Percentiles rank a stretch among this genome's conserved stretches.
These are phyloP conservation scores for Rhipidura dahli DNA, from an alignment of 2,113 vertebrate genomes.

Conservation along the genomic window DNA sequence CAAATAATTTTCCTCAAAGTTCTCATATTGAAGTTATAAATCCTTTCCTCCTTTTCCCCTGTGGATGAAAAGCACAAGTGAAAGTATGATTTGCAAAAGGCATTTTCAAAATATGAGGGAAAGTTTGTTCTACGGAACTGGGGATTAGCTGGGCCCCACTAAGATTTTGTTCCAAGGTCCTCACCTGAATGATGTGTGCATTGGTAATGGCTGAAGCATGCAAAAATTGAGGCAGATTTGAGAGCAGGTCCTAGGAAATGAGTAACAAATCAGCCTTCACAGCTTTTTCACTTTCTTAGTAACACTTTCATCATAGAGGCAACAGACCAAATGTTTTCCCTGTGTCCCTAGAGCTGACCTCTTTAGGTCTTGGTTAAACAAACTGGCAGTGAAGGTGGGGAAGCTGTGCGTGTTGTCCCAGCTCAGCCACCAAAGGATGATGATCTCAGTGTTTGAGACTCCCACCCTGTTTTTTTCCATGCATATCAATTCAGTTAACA, in stretches of 20 bases:
- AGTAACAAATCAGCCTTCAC: neutral
- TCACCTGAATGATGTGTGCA: neutral
- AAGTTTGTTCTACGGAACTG: neutral
- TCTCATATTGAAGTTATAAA: neutral
- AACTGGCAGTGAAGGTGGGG: neutral
- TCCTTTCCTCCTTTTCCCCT: neutral
- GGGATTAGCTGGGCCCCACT: neutral
- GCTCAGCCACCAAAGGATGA: neutral
- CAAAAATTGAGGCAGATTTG: neutral
- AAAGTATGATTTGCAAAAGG: neutral
- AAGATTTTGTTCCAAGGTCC: neutral
- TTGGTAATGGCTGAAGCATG: neutral
- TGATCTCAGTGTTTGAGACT: neutral
- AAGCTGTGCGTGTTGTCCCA: neutral
- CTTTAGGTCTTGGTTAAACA: neutral
- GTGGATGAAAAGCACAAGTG: neutral
- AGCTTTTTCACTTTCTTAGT: neutral
- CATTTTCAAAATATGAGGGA: neutral
- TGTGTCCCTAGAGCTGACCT: neutral
- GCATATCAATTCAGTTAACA: neutral
- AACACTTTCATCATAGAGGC: neutral
- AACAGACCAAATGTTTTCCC: neutral
- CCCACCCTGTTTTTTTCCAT: neutral
- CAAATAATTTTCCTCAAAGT: neutral
- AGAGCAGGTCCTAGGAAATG: neutral